Base-by-base conservation (phyloP, 2,888 invertebrate species). In the Oxytorus armatus region DNA sequence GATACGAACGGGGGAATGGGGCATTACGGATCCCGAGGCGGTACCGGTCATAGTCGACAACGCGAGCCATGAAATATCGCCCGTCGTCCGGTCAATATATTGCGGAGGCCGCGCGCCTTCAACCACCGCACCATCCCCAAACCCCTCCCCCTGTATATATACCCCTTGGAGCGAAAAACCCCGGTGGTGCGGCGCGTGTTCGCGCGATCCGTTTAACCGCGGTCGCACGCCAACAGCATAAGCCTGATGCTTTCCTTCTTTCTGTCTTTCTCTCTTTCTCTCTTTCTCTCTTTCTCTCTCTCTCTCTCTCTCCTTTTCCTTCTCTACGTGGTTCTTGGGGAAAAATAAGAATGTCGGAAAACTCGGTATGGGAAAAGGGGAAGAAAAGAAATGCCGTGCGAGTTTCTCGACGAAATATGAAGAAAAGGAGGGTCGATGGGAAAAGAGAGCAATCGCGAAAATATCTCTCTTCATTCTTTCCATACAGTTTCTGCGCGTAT, bases 71-170 rank as follows among this genome's bases (percentile, higher is more conserved):
- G 85, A 85, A 88, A 85, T 86, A 83, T 82, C 51, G 77, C 75
- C 72, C 82, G 84, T 70, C 82, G 84, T 84, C 85, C 81, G 59
- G 80, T 85, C 83, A 86, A 88, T 87, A 85, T 88, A 86, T 85
- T 86, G 84, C 83, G 80, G 77, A 82, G 82, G 84, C 83, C 36
- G 81, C 74, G 68, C 83, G 42, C 57, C 23, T 68, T 49, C 36
- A 3, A 23, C 14, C 57, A 16, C 47, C 36, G 29, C 10, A 21
- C 29, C 29, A 29, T 10, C 14, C 36, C 14, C 29, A 23, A 23
- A 36, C 11, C 23, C 29, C 3, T n/a, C 57, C 53, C 8, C 39
- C 39, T 47, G 21, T 25, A 5, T 33, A 29, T 44, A 66, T 44
- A 51, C 39, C 61, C 42, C 73, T 53, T 33, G 23, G 73, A 65